phyloP scores from a whole-genome alignment of 2,797 vertebrate species.

The Macroramphosus scolopax region DNA sequence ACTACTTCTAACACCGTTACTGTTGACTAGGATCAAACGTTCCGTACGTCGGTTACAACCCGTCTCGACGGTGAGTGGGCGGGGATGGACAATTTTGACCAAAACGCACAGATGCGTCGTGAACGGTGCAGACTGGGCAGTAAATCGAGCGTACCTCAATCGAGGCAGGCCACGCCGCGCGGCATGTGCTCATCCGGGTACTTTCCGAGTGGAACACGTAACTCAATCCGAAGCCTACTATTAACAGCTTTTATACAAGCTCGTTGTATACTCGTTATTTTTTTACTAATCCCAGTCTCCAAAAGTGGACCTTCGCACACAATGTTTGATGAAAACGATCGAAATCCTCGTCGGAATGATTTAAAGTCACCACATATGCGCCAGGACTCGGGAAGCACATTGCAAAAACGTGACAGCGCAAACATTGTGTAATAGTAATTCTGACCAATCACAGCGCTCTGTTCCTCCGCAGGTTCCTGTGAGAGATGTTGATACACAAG shows the following conservation, averaged over 20 bases:
- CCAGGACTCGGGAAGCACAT: conserved; percentile 37
- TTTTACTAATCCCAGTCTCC: fast-evolving
- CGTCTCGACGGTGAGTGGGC: too few relatives aligned
- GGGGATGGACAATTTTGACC: background rate
- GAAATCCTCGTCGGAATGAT: fast-evolving
- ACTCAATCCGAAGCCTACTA: background rate
- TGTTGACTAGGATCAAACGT: too few relatives aligned
- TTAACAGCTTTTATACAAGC: background rate
- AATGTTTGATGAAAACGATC: fast-evolving
- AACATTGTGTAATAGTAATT: conserved; percentile 20
- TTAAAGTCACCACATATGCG: fast-evolving
- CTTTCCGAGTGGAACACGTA: conserved; percentile 21
- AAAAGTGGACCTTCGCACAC: fast-evolving
- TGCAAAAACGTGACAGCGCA: conserved; percentile 55
- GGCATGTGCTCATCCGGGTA: conserved; percentile 76
- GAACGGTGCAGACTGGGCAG: fast-evolving
- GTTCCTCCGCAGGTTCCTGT: background rate
- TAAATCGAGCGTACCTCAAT: conserved; percentile 21
- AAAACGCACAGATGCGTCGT: background rate
- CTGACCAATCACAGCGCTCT: conserved; percentile 49
- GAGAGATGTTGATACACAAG: conserved; percentile 29
- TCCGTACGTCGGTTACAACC: too few relatives aligned
- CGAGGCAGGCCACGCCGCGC: conserved; percentile 16
- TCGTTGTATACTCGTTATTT: fast-evolving
- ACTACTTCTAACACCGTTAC: too few relatives aligned